Base-by-base conservation (phyloP, 1,140 invertebrate genomes). In the Neomicropteryx cornuta region DNA sequence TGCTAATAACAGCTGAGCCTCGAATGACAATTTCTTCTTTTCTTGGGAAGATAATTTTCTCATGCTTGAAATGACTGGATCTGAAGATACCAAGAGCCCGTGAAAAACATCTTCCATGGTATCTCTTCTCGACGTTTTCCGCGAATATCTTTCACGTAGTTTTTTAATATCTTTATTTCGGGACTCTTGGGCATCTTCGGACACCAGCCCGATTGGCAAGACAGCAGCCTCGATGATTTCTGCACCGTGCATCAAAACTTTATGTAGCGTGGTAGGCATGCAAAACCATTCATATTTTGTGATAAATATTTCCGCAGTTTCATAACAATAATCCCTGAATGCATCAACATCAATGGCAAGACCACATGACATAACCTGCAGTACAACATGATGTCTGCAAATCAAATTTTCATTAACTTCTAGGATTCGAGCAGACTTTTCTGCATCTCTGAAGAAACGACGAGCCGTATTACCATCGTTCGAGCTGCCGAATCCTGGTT, bases 401-500 rank as follows among this genome's bases (percentile, higher is more conserved):
- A 59, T 51, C 3, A 59, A 30, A 21, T 48, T 32, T 37, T 39
- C 28, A 39, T 56, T 34, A 3, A 59, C 18, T 14, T 46, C 44
- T 18, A 46, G 50, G 14, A 60, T 53, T 41, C 39, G 16, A 18
- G 48, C 32, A 19, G 41, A 36, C 14, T 46, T n/a, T 34, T 41
- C 28, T 10, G 45, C 18, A 32, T 55, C 42, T 24, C 42, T 31
- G 42, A 58, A 55, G 48, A 56, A 56, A 27, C 50, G 40, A 18
- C 50, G 36, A 31, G 53, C 53, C 6, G 56, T 58, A 44, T 60
- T 62, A 8, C 58, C 54, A 41, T 58, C 53, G 42, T 59, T 61
- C 3, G 49, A 41, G 27, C 27, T 58, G 5, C 56, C 57, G 38
- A 39, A 47, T 18, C 56, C 57, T 31, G 10, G 49, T 37, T 55